Percentiles rank a stretch among this genome's conserved stretches.
Evolutionary conservation across 1,140 invertebrate species (phyloP).

Genomic region (Halictus rubicundus): DNA sequence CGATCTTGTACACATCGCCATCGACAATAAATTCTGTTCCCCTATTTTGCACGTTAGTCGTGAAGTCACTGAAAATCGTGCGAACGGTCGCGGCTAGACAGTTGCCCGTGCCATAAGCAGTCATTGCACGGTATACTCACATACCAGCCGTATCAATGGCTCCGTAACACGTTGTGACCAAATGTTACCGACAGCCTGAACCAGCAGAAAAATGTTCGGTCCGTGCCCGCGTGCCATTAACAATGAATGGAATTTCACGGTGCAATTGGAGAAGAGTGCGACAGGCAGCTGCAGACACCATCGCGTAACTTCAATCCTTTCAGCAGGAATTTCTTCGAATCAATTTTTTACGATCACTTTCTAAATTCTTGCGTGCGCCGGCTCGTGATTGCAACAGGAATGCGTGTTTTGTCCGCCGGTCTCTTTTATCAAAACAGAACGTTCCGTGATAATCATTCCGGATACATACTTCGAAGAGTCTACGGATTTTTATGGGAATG

Average conservation of each 20-base stretch:
- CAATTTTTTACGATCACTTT: not conserved
- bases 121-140: not conserved
- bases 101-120: not conserved
- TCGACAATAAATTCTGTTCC: no score
- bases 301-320: not conserved
- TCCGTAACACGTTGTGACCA: slow-evolving; percentile 41
- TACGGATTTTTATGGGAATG: no score
- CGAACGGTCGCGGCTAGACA: not conserved
- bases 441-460: no score
- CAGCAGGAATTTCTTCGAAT: not conserved
- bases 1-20: no score
- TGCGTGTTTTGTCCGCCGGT: not conserved
- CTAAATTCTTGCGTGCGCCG: not conserved
- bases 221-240: slow-evolving; percentile 9
- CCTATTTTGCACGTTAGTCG: no score
- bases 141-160: slow-evolving; percentile 11
- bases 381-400: not conserved
- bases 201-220: slow-evolving; percentile 39
- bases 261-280: not conserved
- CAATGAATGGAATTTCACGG: slow-evolving; percentile 7
- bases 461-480: no score
- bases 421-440: no score
- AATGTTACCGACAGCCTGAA: slow-evolving; percentile 34
- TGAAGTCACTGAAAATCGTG: not conserved
- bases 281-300: not conserved